phyloP scores from a whole-genome alignment of 2,113 vertebrate genomes.

The Pachyramphus minor region DNA sequence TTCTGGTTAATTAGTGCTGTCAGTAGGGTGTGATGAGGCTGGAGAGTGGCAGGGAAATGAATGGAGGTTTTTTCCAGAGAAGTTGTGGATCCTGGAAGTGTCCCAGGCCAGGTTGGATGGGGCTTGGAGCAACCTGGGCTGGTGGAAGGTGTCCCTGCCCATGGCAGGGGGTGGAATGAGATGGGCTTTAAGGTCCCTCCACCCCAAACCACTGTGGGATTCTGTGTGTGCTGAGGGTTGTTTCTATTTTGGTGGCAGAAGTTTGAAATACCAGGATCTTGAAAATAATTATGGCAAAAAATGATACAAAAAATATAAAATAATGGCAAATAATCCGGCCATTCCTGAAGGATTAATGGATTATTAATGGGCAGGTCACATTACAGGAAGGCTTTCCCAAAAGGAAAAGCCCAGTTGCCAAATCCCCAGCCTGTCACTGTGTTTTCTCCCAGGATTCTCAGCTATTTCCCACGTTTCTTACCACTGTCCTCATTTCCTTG shows the following conservation, averaged over 20 bases:
- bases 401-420: not conserved
- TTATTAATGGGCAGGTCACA: not conserved
- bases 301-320: no score
- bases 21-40: not conserved
- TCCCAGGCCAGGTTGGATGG: fast-evolving
- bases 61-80: not conserved
- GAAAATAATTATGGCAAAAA: not conserved
- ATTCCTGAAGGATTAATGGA: not conserved
- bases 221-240: not conserved
- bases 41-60: not conserved
- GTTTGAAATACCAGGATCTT: not conserved
- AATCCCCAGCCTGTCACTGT: not conserved
- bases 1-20: not conserved
- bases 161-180: not conserved
- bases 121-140: not conserved
- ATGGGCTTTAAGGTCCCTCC: not conserved
- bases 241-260: not conserved
- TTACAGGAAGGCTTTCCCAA: not conserved
- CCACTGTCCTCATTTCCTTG: not conserved
- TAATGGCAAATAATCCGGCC: not conserved
- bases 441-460: not conserved
- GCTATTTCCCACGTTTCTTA: not conserved
- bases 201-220: not conserved
- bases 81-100: not conserved
- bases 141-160: not conserved